Evolutionary conservation across 2,797 vertebrate species (phyloP), one percentile per base, ranked within the genome.

Genomic region (Mastacembelus armatus): DNA sequence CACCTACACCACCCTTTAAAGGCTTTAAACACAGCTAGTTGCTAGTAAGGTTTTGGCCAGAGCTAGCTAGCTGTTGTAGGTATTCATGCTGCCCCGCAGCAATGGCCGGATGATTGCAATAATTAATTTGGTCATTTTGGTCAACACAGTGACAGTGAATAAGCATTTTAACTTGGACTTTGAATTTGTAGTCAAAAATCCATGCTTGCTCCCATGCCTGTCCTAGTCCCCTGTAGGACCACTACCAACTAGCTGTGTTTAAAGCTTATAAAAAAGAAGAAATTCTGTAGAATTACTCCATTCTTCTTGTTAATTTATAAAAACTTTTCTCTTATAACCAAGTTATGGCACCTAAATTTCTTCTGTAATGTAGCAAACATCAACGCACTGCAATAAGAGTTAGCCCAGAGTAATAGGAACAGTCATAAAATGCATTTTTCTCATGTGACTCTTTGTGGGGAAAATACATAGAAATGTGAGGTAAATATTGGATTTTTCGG

Each of bases 321-420:
- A 39, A 57, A 36, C 42, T 40, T 1, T 52, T 51, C 54, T 36
- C 29, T 4, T 44, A 40, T 27, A 9, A 29, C 21, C 11, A 18
- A 10, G 7, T 45, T 29, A 49, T 32, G 27, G n/a, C 22, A 15
- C 24, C 44, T 54, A 40, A 39, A 21, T 72, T 67, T 36, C 42
- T 32, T 21, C 4, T 35, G 1, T 56, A 35, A 35, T 42, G 26
- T 19, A 62, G 18, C 7, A 32, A 22, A 16, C 6, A n/a, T 29
- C 16, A 19, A 4, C 30, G 11, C 19, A 10, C 22, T 65, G 29
- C 11, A 52, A 14, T 19, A 22, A 15, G 2, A 40, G 2, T 19
- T 30, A 47, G 10, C 5, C 19, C 12, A 19, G 15, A 27, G 33
- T 3, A 10, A n/a, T 11, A 12, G 27, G 35, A 24, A 39, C 19